Base-by-base conservation (phyloP, 2,888 invertebrate species). In the Metellina segmentata region DNA sequence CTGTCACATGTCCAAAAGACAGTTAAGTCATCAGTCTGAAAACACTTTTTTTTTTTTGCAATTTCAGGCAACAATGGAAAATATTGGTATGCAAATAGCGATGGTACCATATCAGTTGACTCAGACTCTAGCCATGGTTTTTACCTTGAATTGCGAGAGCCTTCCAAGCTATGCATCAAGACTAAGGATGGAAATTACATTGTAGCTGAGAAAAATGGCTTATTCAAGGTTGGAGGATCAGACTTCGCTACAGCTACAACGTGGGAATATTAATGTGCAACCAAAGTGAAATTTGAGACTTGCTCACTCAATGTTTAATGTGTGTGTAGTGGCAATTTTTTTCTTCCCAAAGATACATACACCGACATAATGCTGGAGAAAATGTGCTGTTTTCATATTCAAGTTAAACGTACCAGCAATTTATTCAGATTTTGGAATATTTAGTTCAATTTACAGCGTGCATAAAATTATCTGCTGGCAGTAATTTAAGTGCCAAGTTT, bases 61-160 rank as follows among this genome's bases (percentile, higher is more conserved):
- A n/a, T 83, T 95, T 20, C 95, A 98, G 98, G 98, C 94, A 97
- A 97, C 95, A 98, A 97, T 95, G 97, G 97, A 94, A 98, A 98
- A 95, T 99, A 98, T 95, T 98, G 98, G 98, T 97, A 97, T 95
- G 97, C 98, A 87, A 97, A 97, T 95, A 97, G 97, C 94, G 98
- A 98, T 95, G 96, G 97, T 86, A 93, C 93, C 11, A 97, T 99
- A 89, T 96, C 97, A 69, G 97, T 98, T 92, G 98, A 98, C 95
- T 96, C 97, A 51, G 98, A 98, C 94, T 95, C 96, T 34, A 97
- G 98, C 78, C 91, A 97, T 94, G 97, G 98, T 86, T 99, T 99
- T 96, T 97, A 97, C 95, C 96, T 99, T 94, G 98, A 99, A 96
- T 96, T 99, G 94, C 97, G 98, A 94, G 98, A 98, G 95, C 98